Percentiles rank a stretch among this genome's conserved stretches.
phyloP scores from a whole-genome alignment of 2,113 vertebrate species.

The Bombycilla garrulus region DNA sequence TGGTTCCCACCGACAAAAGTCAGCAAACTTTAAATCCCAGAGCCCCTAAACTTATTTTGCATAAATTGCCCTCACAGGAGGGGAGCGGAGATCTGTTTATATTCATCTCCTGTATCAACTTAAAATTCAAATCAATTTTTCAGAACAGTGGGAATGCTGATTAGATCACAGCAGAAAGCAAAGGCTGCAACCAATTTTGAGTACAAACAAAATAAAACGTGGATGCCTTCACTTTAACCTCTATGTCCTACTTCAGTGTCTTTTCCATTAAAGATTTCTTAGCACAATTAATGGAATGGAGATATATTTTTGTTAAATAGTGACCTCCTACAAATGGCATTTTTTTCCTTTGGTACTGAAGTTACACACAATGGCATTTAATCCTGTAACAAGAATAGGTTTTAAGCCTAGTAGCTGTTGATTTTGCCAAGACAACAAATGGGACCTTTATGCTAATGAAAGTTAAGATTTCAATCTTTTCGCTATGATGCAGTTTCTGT shows the following conservation, averaged over 20 bases:
- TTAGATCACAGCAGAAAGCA: neutral
- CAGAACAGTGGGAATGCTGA: neutral
- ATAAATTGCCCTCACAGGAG: neutral
- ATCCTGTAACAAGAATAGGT: neutral
- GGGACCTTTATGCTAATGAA: neutral
- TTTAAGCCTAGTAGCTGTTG: neutral
- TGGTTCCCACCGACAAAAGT: constrained; percentile 14
- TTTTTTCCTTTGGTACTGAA: neutral
- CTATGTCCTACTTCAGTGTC: neutral
- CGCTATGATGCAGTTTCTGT: neutral
- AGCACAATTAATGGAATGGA: neutral
- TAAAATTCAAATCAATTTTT: constrained; percentile 22
- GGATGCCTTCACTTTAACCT: neutral
- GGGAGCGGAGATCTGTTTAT: neutral
- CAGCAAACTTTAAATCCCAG: constrained; percentile 41
- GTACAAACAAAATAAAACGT: neutral
- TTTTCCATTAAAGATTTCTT: neutral
- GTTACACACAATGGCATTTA: neutral
- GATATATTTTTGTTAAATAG: neutral
- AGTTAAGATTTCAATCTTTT: neutral
- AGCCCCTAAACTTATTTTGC: constrained; percentile 32
- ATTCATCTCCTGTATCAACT: neutral
- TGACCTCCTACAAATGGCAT: neutral
- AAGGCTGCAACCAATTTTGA: neutral
- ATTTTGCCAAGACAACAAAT: neutral